These are phyloP conservation scores for Mnemiopsis leidyi DNA, from an alignment of 37 sponge, comb jelly and placozoan genomes.

Conservation along the genomic window DNA sequence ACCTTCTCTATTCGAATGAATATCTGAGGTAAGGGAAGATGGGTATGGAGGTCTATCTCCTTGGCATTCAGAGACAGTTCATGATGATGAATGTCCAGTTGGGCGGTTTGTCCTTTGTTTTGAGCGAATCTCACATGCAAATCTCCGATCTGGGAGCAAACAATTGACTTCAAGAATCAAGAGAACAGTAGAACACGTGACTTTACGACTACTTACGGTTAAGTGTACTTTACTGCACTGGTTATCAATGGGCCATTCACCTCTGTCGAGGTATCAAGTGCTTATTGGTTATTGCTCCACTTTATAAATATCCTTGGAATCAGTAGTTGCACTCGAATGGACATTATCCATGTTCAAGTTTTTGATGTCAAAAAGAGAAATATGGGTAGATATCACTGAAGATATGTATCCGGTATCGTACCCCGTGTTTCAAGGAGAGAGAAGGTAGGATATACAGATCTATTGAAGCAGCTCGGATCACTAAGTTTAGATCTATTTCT, in stretches of 20 bases:
- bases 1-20: conserved; percentile 30
- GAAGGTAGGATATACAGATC: conserved; percentile 48
- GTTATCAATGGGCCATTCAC: too few species aligned
- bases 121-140: conserved; percentile 7
- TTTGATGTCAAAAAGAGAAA: too few species aligned
- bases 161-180: neutral
- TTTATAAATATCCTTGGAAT: too few species aligned
- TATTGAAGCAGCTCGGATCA: neutral
- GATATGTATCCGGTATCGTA: neutral
- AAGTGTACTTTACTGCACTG: too few species aligned
- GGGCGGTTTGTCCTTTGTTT: neutral
- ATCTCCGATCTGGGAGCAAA: neutral
- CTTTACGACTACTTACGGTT: too few species aligned
- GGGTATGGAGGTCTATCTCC: conserved; percentile 33
- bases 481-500: neutral
- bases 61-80: conserved; percentile 8
- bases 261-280: too few species aligned
- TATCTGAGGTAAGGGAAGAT: conserved; percentile 33
- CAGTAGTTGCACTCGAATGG: too few species aligned
- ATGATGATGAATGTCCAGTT: conserved; percentile 28
- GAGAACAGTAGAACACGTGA: neutral
- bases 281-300: too few species aligned
- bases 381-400: too few species aligned
- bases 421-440: conserved; percentile 13
- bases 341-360: too few species aligned